Evolutionary conservation across 1,140 invertebrate species (phyloP).

Genomic region (Drosophila funebris): DNA sequence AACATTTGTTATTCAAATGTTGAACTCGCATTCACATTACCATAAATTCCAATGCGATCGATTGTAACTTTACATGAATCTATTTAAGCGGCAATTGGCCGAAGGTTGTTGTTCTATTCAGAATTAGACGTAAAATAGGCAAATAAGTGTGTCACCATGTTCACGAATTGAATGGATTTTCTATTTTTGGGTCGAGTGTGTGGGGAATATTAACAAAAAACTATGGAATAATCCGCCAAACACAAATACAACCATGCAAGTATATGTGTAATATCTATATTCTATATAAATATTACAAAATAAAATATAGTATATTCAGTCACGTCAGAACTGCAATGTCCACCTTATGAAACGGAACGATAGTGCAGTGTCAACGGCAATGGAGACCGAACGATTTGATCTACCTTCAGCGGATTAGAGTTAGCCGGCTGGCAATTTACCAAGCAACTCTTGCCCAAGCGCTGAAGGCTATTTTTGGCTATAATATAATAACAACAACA

Average conservation of each 20-base stretch:
- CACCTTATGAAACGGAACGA: slow-evolving; percentile 65
- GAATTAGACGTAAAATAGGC: slow-evolving; percentile 41
- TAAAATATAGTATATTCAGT: slow-evolving; percentile 55
- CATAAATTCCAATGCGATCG: slow-evolving; percentile 59
- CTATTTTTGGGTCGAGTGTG: slow-evolving; percentile 66
- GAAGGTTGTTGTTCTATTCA: slow-evolving; percentile 41
- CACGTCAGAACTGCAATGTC: slow-evolving; percentile 67
- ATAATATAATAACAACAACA: too few species aligned
- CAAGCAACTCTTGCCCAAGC: slow-evolving; percentile 73
- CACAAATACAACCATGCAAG: too few species aligned
- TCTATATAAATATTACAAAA: too few species aligned
- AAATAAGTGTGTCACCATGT: slow-evolving; percentile 51
- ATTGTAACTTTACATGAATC: slow-evolving; percentile 40
- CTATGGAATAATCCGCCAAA: neutral
- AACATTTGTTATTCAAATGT: neutral
- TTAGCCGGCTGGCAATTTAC: slow-evolving; percentile 50
- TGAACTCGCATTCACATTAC: slow-evolving; percentile 23
- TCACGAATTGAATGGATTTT: slow-evolving; percentile 47
- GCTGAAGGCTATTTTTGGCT: slow-evolving; percentile 73
- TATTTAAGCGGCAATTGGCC: slow-evolving; percentile 41
- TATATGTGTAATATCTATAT: too few species aligned
- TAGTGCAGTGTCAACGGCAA: slow-evolving; percentile 77
- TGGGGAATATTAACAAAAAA: slow-evolving; percentile 44
- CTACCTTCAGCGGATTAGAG: slow-evolving; percentile 83
- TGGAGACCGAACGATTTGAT: slow-evolving; percentile 74